These are phyloP conservation scores for Lucinisca nassula DNA, from an alignment of 2,888 invertebrate species.

Conservation along the genomic window DNA sequence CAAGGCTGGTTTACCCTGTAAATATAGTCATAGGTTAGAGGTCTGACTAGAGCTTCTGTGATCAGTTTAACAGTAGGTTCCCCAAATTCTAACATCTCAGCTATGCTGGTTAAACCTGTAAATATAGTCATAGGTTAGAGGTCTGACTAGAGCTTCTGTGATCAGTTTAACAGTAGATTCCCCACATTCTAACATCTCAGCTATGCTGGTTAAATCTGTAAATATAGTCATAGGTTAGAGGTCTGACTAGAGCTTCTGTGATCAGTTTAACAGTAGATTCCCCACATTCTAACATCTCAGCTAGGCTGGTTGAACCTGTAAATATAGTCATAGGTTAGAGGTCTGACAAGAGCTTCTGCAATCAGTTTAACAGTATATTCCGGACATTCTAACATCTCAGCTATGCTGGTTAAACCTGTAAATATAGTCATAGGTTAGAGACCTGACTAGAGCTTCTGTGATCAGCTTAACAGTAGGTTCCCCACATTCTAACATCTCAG, in stretches of 20 bases:
- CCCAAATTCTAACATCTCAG: constrained; percentile 90
- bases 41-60: constrained; percentile 92
- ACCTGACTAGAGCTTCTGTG: constrained; percentile 92
- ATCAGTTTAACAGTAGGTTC: constrained; percentile 92
- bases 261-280: too few species aligned
- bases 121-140: too few species aligned
- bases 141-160: too few species aligned
- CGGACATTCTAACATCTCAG: constrained; percentile 90
- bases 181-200: too few species aligned
- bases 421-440: constrained; percentile 91
- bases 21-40: constrained; percentile 93
- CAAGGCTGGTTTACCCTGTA: too few species aligned
- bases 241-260: too few species aligned
- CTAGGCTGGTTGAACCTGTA: too few species aligned
- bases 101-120: constrained; percentile 88
- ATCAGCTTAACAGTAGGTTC: constrained; percentile 92
- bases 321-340: constrained; percentile 93
- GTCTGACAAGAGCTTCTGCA: constrained; percentile 92
- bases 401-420: constrained; percentile 88
- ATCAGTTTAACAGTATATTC: constrained; percentile 92
- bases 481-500: constrained; percentile 90
- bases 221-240: too few species aligned
- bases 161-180: too few species aligned
- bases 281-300: too few species aligned
- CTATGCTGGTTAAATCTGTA: too few species aligned